These are phyloP conservation scores for Apodemia duryi DNA, from an alignment of 2,888 invertebrate species.

Conservation along the genomic window DNA sequence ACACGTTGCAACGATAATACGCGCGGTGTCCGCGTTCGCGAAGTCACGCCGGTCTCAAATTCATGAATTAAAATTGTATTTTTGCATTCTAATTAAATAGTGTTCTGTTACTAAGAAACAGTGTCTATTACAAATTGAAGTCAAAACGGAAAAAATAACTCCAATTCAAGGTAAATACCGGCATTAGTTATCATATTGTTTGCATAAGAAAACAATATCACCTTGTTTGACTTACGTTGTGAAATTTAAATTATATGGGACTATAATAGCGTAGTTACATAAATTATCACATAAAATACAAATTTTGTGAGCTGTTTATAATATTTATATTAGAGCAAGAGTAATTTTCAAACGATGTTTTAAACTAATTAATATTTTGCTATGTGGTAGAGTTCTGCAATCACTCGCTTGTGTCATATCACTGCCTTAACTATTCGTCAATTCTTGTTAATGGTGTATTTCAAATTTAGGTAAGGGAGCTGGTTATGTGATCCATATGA, in stretches of 20 bases:
- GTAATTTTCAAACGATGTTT: too few species aligned
- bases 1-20: constrained; percentile 8
- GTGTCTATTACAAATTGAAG: constrained; percentile 7
- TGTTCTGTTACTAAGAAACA: constrained; percentile 5
- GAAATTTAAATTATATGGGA: constrained; percentile 9
- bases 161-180: constrained; percentile 11
- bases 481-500: too few species aligned
- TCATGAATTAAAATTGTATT: constrained; percentile 15
- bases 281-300: neutral
- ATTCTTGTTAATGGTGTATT: too few species aligned
- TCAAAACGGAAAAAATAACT: neutral
- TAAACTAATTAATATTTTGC: too few species aligned
- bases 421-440: too few species aligned
- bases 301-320: neutral
- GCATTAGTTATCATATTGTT: constrained; percentile 11
- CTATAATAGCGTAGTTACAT: neutral
- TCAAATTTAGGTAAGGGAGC: too few species aligned
- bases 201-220: constrained; percentile 14
- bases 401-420: too few species aligned
- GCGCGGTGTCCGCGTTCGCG: neutral
- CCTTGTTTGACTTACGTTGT: constrained; percentile 7
- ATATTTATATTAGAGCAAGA: neutral
- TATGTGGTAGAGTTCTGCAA: too few species aligned
- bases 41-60: constrained; percentile 8
- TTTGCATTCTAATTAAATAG: neutral